Evolutionary conservation across 1,140 invertebrate species (phyloP), one percentile per base, ranked within the genome.

Genomic region (Drosophila nigromelanica): DNA sequence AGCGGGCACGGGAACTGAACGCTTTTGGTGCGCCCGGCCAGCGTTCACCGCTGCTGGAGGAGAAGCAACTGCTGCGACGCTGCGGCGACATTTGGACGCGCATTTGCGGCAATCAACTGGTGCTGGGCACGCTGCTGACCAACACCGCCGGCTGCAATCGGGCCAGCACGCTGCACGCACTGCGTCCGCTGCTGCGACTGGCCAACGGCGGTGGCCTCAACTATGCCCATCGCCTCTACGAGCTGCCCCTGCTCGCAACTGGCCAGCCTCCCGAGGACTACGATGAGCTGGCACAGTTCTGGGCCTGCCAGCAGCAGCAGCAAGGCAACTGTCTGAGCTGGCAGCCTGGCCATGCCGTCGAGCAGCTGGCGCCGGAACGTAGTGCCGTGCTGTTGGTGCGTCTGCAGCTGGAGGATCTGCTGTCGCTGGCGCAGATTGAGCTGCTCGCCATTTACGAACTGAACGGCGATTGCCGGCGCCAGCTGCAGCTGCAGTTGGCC

Each of bases 81-180:
- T 74, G 69, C 4, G 85, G 83, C 5, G 85, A 89, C 27, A 63
- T 89, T 1, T 89, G 83, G 83, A 89, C 73, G 7, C 70, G 83
- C 15, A 48, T 82, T 0, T 80, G 76, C 45, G 73, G 62, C n/a
- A 76, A 74, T 0, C 40, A 21, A 7, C 27, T 89, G 11, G 63
- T 89, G 15, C 51, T 78, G 7, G 83, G 83, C 40, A 51, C 60
- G 0, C 39, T 89, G 18, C 63, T 89, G 3, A 48, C 67, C 11
- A 89, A 87, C 54, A 39, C 61, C 8, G 35, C 70, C 1, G 70
- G 83, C 12, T 39, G n/a, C 18, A 55, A 58, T 45, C 47, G 73
- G 0, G 48, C 72, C 5, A 74, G 11, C 51, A 67, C 79, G 5
- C 48, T 70, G n/a, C 64, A 68, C n/a, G 43, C 54, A 2, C 8